A percentile compares a stretch with the other conserved stretches of the same genome.
Evolutionary conservation across 2,888 invertebrate species (phyloP).

Genomic region (Tethea ocularis): DNA sequence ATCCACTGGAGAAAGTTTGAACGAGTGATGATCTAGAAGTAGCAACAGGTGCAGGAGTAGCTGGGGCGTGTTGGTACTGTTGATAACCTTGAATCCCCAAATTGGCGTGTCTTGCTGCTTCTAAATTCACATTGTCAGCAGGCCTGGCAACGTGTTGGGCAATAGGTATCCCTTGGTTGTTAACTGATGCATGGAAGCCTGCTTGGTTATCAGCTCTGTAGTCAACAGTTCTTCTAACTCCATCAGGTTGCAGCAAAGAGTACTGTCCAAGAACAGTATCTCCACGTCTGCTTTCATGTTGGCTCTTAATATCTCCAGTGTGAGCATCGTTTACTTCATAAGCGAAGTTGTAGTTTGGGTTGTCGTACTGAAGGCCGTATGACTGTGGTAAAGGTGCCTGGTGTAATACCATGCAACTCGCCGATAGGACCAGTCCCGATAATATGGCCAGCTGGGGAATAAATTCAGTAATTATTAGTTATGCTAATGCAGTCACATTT

Average conservation of each 20-base stretch:
- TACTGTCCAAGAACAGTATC: constrained; percentile 82
- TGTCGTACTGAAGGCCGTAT: constrained; percentile 41
- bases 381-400: constrained; percentile 47
- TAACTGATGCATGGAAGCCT: constrained; percentile 82
- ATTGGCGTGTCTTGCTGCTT: constrained; percentile 17
- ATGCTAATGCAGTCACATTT: background rate
- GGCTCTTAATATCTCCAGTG: constrained; percentile 82
- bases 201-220: constrained; percentile 80
- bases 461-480: constrained; percentile 10
- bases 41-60: constrained; percentile 50
- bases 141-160: constrained; percentile 14
- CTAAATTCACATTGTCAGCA: constrained; percentile 12
- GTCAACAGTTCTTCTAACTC: constrained; percentile 79
- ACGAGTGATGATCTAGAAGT: constrained; percentile 61
- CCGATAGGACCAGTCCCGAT: constrained; percentile 57
- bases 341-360: constrained; percentile 79
- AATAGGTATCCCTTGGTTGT: constrained; percentile 52
- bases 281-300: constrained; percentile 78
- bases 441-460: constrained; percentile 43
- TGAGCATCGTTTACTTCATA: constrained; percentile 81
- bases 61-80: constrained; percentile 34
- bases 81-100: constrained; percentile 25
- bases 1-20: constrained; percentile 53
- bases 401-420: constrained; percentile 63
- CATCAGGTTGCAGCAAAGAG: constrained; percentile 81